Base-by-base conservation (phyloP, 2,888 invertebrate species). In the Rotaria magnacalcarata region DNA sequence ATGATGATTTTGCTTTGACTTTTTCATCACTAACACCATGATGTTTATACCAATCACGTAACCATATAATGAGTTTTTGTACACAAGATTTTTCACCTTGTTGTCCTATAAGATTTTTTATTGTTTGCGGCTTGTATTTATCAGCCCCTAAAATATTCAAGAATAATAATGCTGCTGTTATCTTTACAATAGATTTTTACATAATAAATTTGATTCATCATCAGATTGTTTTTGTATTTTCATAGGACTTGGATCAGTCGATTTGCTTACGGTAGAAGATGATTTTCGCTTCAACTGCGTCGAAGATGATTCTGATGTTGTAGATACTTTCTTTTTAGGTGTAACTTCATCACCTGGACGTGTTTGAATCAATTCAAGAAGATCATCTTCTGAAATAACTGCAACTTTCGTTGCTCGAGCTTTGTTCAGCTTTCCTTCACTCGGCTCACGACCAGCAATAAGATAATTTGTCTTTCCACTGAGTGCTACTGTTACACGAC, bases 391-490 rank as follows among this genome's bases (percentile, higher is more conserved):
- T 16, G 41, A 43, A n/a, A 75, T 75, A 19, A 47, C 24, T 47
- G 43, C 47, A 7, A 80, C 5, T n/a, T 80, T 80, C 6, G 14
- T 19, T 10, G 47, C 47, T 47, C 47, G 24, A n/a, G 80, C 80
- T 91, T 95, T 96, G 0, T 93, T 93, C 75, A 95, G 90, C 92
- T 97, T 97, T 8, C 94, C 93, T 14, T 94, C 95, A 0, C 96
- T 96, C 24, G 24, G n/a, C 85, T 96, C 95, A 85, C 95, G 94
- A 0, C 97, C 96, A 5, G 94, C 93, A 50, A 97, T 92, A 3
- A 97, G 90, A 90, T 95, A 96, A 88, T 94, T 94, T 14, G 95
- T 95, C 92, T 94, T 95, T 89, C 93, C 94, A 87, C 95, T 95
- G 41, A 96, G 93, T 75, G 93, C 92, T 74, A 92, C 93, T 87